Evolutionary conservation across 37 sponge, comb jelly and placozoan genomes (phyloP).

Genomic region (Spongilla lacustris): DNA sequence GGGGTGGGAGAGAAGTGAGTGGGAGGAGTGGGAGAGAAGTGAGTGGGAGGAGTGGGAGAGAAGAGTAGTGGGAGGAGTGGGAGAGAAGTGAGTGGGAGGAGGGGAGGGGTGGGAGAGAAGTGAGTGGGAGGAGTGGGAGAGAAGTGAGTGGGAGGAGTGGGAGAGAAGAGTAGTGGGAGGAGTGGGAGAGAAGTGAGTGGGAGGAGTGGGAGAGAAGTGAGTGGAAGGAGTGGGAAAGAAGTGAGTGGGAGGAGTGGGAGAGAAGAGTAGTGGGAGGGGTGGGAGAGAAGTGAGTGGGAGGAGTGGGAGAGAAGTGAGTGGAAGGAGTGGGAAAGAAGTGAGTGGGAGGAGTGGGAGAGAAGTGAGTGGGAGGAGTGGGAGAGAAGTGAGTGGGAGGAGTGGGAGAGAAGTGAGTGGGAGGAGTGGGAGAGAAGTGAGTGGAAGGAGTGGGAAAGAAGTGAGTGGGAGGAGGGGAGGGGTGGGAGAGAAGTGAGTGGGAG

Average conservation of each 20-base stretch:
- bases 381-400: not conserved
- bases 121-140: not conserved
- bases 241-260: not conserved
- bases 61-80: not conserved
- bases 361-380: not conserved
- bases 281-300: not conserved
- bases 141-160: too few species aligned
- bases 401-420: not conserved
- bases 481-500: slow-evolving; percentile 12
- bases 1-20: too few species aligned
- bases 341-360: not conserved
- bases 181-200: not conserved
- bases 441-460: not conserved
- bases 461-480: not conserved
- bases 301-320: too few species aligned
- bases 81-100: not conserved
- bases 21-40: not conserved
- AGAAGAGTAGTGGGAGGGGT: not conserved
- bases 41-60: too few species aligned
- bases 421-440: not conserved
- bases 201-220: too few species aligned
- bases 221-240: not conserved
- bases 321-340: not conserved
- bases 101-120: too few species aligned
- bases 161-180: not conserved